phyloP scores from a whole-genome alignment of 2,113 vertebrate species.

The Tenebrosternarchus preto region DNA sequence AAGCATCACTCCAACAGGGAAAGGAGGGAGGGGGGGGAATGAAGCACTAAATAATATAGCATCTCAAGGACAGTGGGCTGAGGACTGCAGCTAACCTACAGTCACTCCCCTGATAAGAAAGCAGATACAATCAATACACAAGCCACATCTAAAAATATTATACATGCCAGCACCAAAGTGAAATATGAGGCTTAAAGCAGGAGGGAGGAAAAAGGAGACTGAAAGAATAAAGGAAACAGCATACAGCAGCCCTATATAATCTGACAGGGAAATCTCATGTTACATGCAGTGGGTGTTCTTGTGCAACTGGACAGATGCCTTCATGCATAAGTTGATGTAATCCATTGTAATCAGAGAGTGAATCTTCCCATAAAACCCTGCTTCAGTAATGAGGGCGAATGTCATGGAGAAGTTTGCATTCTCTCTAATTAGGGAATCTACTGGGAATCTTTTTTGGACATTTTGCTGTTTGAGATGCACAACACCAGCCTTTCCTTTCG shows the following conservation, averaged over 20 bases:
- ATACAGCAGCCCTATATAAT: slow-evolving; percentile 59
- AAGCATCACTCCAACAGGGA: not conserved
- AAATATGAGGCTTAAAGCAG: slow-evolving; percentile 42
- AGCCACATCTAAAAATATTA: slow-evolving; percentile 66
- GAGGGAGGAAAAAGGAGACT: slow-evolving; percentile 48
- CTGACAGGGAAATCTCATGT: slow-evolving; percentile 60
- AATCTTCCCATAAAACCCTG: slow-evolving; percentile 16
- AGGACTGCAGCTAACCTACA: slow-evolving; percentile 63
- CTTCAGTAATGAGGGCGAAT: not conserved
- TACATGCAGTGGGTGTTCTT: slow-evolving; percentile 50
- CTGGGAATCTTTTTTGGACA: not conserved
- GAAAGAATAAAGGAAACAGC: slow-evolving; percentile 33
- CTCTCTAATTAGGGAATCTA: slow-evolving; percentile 2
- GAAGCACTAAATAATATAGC: slow-evolving; percentile 53
- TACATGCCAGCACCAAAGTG: slow-evolving; percentile 49
- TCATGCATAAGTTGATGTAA: slow-evolving; percentile 47
- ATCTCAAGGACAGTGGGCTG: slow-evolving; percentile 65
- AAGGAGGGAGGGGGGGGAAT: slow-evolving; percentile 44
- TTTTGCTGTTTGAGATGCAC: not conserved
- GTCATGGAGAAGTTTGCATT: not conserved
- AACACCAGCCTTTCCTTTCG: too few relatives aligned
- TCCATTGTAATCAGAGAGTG: slow-evolving; percentile 53
- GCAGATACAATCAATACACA: slow-evolving; percentile 69
- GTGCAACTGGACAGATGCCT: slow-evolving; percentile 55
- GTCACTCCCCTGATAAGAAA: slow-evolving; percentile 56